phyloP scores from a whole-genome alignment of 2,113 vertebrate genomes.

The Plectropomus leopardus region DNA sequence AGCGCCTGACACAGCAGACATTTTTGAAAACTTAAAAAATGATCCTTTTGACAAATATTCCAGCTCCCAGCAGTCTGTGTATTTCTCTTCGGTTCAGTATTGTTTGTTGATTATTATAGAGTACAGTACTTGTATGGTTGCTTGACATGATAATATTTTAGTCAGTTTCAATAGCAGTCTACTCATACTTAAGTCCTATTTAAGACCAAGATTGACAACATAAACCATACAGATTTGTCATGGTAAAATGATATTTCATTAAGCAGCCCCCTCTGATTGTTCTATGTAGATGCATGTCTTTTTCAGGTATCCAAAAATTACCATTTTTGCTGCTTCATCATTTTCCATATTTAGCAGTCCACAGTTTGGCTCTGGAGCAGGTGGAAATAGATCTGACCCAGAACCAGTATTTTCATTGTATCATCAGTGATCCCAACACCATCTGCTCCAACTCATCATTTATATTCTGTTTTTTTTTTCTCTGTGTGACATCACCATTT shows the following conservation, averaged over 20 bases:
- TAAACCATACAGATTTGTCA: neutral
- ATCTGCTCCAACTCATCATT: slow-evolving; percentile 30
- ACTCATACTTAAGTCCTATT: neutral
- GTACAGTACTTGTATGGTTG: neutral
- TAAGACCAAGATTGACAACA: too few relatives aligned
- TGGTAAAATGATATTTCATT: neutral
- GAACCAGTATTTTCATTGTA: neutral
- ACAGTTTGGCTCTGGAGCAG: slow-evolving; percentile 9
- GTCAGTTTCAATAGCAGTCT: neutral
- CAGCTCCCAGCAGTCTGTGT: neutral
- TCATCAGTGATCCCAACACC: slow-evolving; percentile 19
- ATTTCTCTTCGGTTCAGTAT: neutral
- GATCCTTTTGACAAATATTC: neutral
- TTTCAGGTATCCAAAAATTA: neutral
- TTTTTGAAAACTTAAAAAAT: neutral
- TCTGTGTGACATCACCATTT: neutral
- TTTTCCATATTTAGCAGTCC: slow-evolving; percentile 35
- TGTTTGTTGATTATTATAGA: neutral
- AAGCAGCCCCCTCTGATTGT: neutral
- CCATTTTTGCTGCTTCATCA: slow-evolving; percentile 6
- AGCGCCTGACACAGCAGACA: slow-evolving; percentile 1
- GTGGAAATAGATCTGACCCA: slow-evolving; percentile 15
- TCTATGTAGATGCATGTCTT: neutral
- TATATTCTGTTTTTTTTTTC: too few relatives aligned
- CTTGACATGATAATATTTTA: neutral